A percentile compares a stretch with the other conserved stretches of the same genome.
These are phyloP conservation scores for Meghimatium bilineatum DNA, from an alignment of 2,888 invertebrate species.

Conservation along the genomic window DNA sequence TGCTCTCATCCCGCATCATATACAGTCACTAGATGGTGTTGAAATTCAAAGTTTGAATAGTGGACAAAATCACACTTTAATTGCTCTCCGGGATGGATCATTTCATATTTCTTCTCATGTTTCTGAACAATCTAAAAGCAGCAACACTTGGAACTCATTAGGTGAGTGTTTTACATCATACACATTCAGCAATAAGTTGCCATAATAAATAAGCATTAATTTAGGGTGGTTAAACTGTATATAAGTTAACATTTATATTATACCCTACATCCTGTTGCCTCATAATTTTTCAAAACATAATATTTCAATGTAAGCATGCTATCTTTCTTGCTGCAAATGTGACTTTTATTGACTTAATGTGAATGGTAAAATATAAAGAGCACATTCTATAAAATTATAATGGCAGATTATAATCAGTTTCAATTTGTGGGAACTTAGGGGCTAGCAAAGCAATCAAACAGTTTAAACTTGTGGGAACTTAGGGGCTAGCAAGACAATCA, in stretches of 20 bases:
- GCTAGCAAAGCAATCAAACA: too few relatives aligned
- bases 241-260: neutral
- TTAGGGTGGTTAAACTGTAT: neutral
- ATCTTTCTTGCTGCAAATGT: neutral
- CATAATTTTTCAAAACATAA: neutral
- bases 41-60: conserved; percentile 80
- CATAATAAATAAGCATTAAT: neutral
- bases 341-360: too few relatives aligned
- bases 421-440: too few relatives aligned
- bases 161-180: conserved; percentile 61
- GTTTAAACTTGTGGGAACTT: too few relatives aligned
- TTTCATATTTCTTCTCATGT: conserved; percentile 95
- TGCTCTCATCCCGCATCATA: conserved; percentile 81
- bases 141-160: conserved; percentile 67
- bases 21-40: conserved; percentile 61
- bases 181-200: neutral
- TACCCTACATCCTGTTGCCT: neutral
- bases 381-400: too few relatives aligned
- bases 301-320: neutral
- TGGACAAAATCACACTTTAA: conserved; percentile 89
- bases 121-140: conserved; percentile 90
- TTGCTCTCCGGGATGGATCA: conserved; percentile 86
- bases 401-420: too few relatives aligned
- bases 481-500: too few relatives aligned
- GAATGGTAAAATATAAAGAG: too few relatives aligned